These are phyloP conservation scores for Argyrosomus regius DNA, from an alignment of 2,797 vertebrate species.

Conservation along the genomic window DNA sequence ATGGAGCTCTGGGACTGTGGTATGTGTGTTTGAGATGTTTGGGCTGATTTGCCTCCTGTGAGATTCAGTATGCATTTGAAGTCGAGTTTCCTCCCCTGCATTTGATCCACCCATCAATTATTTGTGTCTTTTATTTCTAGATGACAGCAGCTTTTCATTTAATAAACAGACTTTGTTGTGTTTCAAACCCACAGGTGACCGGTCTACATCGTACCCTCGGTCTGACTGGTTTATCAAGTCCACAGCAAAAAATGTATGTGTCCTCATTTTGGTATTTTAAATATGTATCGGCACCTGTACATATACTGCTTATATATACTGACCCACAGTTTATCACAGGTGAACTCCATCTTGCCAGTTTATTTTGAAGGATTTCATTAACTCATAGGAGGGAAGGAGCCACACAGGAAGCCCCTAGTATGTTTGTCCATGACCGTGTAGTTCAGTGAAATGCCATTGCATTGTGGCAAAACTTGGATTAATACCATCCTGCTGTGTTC, in stretches of 20 bases:
- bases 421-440: not conserved
- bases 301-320: not conserved
- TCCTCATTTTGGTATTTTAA: not conserved
- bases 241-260: not conserved
- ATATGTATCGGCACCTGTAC: not conserved
- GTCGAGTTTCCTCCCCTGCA: conserved; percentile 20
- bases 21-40: conserved; percentile 38
- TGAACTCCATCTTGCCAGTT: not conserved
- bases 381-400: not conserved
- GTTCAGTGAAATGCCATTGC: not conserved
- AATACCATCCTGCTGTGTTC: not conserved
- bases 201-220: not conserved
- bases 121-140: conserved; percentile 35
- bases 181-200: conserved; percentile 25
- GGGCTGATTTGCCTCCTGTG: conserved; percentile 11
- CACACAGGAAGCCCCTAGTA: not conserved
- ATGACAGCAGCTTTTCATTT: conserved; percentile 25
- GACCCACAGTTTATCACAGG: not conserved
- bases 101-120: conserved; percentile 59
- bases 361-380: not conserved
- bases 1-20: conserved; percentile 2
- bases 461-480: not conserved
- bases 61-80: conserved; percentile 31
- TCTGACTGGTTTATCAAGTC: not conserved
- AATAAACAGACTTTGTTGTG: conserved; percentile 27